These are phyloP conservation scores for Zaprionus lineosus DNA, from an alignment of 2,888 invertebrate genomes.

Conservation along the genomic window DNA sequence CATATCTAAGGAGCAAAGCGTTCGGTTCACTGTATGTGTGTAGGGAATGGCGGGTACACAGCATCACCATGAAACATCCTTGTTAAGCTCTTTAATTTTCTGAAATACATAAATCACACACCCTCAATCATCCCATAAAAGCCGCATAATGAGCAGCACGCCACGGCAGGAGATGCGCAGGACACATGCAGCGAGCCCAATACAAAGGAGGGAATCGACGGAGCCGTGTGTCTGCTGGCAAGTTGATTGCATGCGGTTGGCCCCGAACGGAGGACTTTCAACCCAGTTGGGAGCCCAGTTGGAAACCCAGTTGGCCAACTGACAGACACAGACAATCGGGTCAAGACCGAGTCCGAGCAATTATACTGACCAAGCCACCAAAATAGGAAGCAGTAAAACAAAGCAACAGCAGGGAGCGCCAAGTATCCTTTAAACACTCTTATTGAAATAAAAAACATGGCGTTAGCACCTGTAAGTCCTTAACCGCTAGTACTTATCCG, in stretches of 20 bases:
- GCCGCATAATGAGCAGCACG: constrained; percentile 54
- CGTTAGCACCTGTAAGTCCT: background rate
- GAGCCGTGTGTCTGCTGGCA: constrained; percentile 44
- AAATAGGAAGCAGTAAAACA: constrained; percentile 10
- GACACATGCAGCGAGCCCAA: constrained; percentile 7
- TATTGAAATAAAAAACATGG: constrained; percentile 23
- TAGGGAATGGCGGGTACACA: too few species aligned
- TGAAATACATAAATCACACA: constrained; percentile 56
- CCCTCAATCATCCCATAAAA: constrained; percentile 61
- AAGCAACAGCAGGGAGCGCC: constrained; percentile 18
- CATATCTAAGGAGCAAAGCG: constrained; percentile 10
- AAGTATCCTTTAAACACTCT: constrained; percentile 31
- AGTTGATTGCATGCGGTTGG: constrained; percentile 57
- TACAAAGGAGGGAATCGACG: constrained; percentile 4
- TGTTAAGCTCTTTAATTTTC: constrained; percentile 53
- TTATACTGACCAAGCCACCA: constrained; percentile 13
- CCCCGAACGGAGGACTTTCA: constrained; percentile 13
- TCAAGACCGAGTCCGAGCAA: constrained; percentile 24
- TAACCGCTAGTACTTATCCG: background rate
- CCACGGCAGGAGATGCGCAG: constrained; percentile 13
- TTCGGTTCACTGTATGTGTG: too few species aligned
- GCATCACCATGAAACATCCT: too few species aligned
- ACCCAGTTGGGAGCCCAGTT: too few species aligned
- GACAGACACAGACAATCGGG: constrained; percentile 45
- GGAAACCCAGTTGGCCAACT: too few species aligned